phyloP scores from a whole-genome alignment of 1,140 invertebrate genomes.

The Metaphire vulgaris region DNA sequence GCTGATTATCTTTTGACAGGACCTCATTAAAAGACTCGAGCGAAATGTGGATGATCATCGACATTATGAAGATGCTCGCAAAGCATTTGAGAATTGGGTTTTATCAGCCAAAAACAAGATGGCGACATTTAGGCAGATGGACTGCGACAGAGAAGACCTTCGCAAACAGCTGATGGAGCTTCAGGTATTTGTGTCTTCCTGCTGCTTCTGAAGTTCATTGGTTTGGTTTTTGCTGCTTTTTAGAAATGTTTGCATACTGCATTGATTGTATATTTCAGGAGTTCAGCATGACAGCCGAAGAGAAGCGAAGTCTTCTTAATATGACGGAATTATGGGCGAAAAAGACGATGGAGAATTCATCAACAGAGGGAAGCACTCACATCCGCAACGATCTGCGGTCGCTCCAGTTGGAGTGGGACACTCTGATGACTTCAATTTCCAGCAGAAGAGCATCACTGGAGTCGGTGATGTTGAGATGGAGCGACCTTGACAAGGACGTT shows the following conservation, averaged over 20 bases:
- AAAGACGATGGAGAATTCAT: constrained; percentile 60
- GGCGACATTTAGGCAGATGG: constrained; percentile 56
- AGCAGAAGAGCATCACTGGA: constrained; percentile 37
- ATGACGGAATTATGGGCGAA: constrained; percentile 37
- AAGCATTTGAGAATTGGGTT: constrained; percentile 79
- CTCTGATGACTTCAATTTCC: neutral
- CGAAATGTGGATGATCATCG: constrained; percentile 80
- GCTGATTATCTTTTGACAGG: constrained; percentile 46
- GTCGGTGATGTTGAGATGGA: constrained; percentile 50
- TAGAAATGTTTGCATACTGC: no score
- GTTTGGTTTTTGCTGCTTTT: no score
- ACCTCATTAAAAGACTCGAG: constrained; percentile 85
- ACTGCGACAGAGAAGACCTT: constrained; percentile 71
- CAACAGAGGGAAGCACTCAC: constrained; percentile 66
- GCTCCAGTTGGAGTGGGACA: constrained; percentile 63
- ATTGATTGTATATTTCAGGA: no score
- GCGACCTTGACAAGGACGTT: constrained; percentile 72
- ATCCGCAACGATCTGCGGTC: constrained; percentile 70
- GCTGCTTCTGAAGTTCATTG: no score
- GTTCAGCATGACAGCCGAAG: constrained; percentile 35
- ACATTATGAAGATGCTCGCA: constrained; percentile 70
- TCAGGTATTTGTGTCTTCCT: no score
- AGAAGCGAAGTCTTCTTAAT: constrained; percentile 43
- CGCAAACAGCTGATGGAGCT: constrained; percentile 69
- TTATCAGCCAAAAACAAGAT: constrained; percentile 76